These are phyloP conservation scores for Stichodactyla helianthus DNA, from an alignment of 64 coral and sea anemone species.

Conservation along the genomic window DNA sequence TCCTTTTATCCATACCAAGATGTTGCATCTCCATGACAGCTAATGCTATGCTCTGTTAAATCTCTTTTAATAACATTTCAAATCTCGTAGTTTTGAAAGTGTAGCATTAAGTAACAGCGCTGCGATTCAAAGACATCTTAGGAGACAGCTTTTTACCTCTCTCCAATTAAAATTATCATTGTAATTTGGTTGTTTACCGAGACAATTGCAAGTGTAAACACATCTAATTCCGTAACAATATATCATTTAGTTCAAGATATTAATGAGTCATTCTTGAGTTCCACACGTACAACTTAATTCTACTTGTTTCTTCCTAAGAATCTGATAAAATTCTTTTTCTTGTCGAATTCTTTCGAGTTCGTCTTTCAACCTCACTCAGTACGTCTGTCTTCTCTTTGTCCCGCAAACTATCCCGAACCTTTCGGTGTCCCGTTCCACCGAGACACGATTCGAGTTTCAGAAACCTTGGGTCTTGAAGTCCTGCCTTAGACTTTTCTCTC, in stretches of 20 bases:
- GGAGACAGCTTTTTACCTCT: background rate
- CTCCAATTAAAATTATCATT: background rate
- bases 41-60: background rate
- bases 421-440: background rate
- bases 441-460: constrained; percentile 69
- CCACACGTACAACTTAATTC: background rate
- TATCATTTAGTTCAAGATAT: background rate
- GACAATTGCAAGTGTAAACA: background rate
- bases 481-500: constrained; percentile 64
- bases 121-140: background rate
- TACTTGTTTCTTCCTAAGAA: background rate
- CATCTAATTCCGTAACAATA: background rate
- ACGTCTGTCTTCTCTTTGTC: background rate
- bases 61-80: background rate
- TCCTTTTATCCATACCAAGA: no score
- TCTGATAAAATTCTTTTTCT: background rate
- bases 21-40: background rate
- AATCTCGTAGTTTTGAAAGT: no score
- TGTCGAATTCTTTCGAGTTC: background rate
- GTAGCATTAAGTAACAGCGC: background rate
- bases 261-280: background rate
- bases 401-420: background rate
- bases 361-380: background rate
- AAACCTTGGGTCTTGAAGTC: constrained; percentile 78
- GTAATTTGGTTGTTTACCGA: background rate